Percentiles rank a stretch among this genome's conserved stretches.
phyloP scores from a whole-genome alignment of 2,888 invertebrate species.

The Drosophila austrosaltans region DNA sequence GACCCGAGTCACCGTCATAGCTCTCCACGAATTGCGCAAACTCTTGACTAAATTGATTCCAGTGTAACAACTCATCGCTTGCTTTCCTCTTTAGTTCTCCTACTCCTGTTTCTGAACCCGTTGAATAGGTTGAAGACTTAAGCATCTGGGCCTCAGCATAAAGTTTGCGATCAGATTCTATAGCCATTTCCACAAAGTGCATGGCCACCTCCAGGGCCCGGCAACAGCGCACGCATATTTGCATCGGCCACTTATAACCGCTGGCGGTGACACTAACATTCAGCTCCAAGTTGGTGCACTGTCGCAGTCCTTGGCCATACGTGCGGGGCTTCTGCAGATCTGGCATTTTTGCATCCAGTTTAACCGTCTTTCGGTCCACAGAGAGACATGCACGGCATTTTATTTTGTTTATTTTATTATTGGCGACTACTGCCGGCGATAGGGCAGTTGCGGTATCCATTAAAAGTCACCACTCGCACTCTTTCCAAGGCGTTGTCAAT shows the following conservation, averaged over 20 bases:
- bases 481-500: background rate
- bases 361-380: constrained; percentile 60
- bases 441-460: constrained; percentile 33
- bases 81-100: constrained; percentile 69
- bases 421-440: constrained; percentile 49
- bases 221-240: constrained; percentile 75
- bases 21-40: constrained; percentile 68
- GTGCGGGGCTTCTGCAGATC: constrained; percentile 60
- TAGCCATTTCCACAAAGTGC: constrained; percentile 71
- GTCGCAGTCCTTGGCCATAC: constrained; percentile 62
- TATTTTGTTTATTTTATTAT: constrained; percentile 59
- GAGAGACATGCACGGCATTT: constrained; percentile 76
- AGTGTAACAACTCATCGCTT: constrained; percentile 60
- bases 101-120: constrained; percentile 7
- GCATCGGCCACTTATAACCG: constrained; percentile 66
- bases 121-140: constrained; percentile 34
- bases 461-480: background rate
- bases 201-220: constrained; percentile 75
- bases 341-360: constrained; percentile 57
- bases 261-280: constrained; percentile 35
- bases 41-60: constrained; percentile 73
- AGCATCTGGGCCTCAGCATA: constrained; percentile 56
- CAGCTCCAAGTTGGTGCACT: constrained; percentile 53
- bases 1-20: constrained; percentile 61
- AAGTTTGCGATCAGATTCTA: constrained; percentile 63